Evolutionary conservation across 2,888 invertebrate genomes (phyloP), one percentile per base, ranked within the genome.

Genomic region (Stenichneumon culpator): DNA sequence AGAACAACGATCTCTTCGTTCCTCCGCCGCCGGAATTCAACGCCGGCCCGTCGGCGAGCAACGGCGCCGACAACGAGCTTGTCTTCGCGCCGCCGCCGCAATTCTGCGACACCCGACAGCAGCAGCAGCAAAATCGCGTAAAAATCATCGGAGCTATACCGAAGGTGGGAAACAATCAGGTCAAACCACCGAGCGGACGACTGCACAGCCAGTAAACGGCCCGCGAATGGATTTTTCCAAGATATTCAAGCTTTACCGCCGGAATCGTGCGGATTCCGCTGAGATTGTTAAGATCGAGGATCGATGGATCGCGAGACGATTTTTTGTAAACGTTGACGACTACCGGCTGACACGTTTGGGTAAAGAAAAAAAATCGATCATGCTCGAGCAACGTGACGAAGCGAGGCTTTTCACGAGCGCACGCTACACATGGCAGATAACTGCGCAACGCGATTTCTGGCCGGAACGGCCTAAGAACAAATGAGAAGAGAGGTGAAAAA

Each of bases 41-140:
- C 72, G 95, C 94, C 47, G 92, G 92, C 5, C 92, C 92, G 1
- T 93, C 93, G 28, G 88, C 89, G 3, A 92, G 93, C 68, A 94
- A 94, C 63, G 92, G 93, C 72, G 92, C 93, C 87, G 91, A 95
- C 5, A 95, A 95, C 86, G 95, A 96, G 83, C 95, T 96, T 74
- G 95, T 97, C 19, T 95, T 97, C 87, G 97, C 98, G 32, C 98
- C 98, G 54, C 98, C 98, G 52, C 98, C 98, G 54, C 98, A 98
- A 94, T 98, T 98, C 95, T 97, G 97, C 94, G 98, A 98, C 94
- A 95, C 95, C 88, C 94, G 95, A 79, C 94, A 92, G 44, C 88
- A 87, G 50, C 87, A 86, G 44, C 86, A 44, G 44, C 44, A 44
- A 44, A 89, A 67, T 90, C 95, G 97, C 90, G 97, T 97, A 79